These are phyloP conservation scores for Stenopsyche tienmushanensis DNA, from an alignment of 1,140 invertebrate genomes.

Conservation along the genomic window DNA sequence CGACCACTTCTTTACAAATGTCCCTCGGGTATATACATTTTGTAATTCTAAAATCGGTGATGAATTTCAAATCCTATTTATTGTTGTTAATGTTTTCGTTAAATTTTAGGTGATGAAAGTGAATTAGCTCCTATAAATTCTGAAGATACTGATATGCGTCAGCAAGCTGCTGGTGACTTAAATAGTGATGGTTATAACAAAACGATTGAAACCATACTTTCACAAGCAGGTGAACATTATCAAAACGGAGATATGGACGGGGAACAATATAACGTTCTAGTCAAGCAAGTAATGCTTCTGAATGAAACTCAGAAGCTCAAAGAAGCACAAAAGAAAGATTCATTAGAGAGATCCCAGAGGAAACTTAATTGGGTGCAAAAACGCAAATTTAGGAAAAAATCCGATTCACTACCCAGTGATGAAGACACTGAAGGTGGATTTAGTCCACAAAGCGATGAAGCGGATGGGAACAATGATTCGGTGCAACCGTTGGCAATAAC, in stretches of 20 bases:
- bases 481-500: background rate
- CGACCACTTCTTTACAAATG: slow-evolving; percentile 56
- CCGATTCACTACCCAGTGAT: slow-evolving; percentile 48
- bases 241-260: slow-evolving; percentile 74
- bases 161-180: slow-evolving; percentile 35
- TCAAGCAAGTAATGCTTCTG: slow-evolving; percentile 75
- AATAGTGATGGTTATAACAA: slow-evolving; percentile 59
- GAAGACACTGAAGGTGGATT: slow-evolving; percentile 51
- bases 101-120: background rate
- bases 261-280: slow-evolving; percentile 76
- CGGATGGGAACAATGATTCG: slow-evolving; percentile 12
- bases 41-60: background rate
- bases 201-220: slow-evolving; percentile 76
- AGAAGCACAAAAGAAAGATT: slow-evolving; percentile 71
- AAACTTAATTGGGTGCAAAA: slow-evolving; percentile 45
- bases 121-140: slow-evolving; percentile 32
- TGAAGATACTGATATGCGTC: slow-evolving; percentile 55
- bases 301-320: slow-evolving; percentile 77
- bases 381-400: slow-evolving; percentile 29
- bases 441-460: slow-evolving; percentile 34
- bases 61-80: background rate
- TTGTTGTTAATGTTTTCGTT: background rate
- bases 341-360: slow-evolving; percentile 51
- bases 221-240: slow-evolving; percentile 78
- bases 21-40: background rate